A percentile compares a stretch with the other conserved stretches of the same genome.
phyloP scores from a whole-genome alignment of 1,140 invertebrate genomes.

The Lethocerus indicus region DNA sequence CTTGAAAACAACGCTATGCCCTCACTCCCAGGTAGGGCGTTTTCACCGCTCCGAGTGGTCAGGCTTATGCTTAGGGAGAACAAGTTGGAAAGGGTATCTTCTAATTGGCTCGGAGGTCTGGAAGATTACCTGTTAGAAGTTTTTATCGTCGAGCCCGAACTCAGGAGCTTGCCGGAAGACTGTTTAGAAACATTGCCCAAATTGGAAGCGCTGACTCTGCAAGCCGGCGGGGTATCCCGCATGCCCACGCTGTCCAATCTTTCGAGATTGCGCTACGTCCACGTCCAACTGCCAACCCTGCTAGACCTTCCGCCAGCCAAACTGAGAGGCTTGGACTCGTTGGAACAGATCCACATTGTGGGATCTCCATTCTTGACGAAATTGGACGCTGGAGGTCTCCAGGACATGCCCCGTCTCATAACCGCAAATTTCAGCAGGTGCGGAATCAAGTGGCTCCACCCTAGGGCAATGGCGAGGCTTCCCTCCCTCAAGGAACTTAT shows the following conservation, averaged over 20 bases:
- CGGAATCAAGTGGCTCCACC: conserved; percentile 60
- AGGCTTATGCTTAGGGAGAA: conserved; percentile 68
- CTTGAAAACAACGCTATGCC: conserved; percentile 72
- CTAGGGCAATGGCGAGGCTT: conserved; percentile 49
- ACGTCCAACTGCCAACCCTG: conserved; percentile 46
- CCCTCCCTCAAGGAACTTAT: conserved; percentile 52
- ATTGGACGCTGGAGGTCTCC: conserved; percentile 53
- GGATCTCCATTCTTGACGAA: conserved; percentile 42
- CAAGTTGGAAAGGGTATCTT: conserved; percentile 58
- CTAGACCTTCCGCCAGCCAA: conserved; percentile 48
- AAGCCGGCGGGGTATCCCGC: conserved; percentile 51
- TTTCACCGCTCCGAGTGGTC: conserved; percentile 52
- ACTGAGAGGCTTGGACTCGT: conserved; percentile 48
- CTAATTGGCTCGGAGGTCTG: conserved; percentile 45
- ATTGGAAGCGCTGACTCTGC: conserved; percentile 57
- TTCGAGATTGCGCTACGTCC: conserved; percentile 32
- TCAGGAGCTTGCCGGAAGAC: conserved; percentile 57
- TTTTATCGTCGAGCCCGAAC: conserved; percentile 64
- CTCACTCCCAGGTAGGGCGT: conserved; percentile 57
- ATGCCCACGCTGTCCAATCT: conserved; percentile 47
- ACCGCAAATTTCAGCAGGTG: conserved; percentile 61
- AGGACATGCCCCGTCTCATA: conserved; percentile 50
- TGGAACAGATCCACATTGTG: conserved; percentile 58
- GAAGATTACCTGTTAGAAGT: conserved; percentile 28
- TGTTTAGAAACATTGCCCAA: conserved; percentile 53